phyloP scores from a whole-genome alignment of 2,888 invertebrate genomes.

The Drosophila suboccidentalis region DNA sequence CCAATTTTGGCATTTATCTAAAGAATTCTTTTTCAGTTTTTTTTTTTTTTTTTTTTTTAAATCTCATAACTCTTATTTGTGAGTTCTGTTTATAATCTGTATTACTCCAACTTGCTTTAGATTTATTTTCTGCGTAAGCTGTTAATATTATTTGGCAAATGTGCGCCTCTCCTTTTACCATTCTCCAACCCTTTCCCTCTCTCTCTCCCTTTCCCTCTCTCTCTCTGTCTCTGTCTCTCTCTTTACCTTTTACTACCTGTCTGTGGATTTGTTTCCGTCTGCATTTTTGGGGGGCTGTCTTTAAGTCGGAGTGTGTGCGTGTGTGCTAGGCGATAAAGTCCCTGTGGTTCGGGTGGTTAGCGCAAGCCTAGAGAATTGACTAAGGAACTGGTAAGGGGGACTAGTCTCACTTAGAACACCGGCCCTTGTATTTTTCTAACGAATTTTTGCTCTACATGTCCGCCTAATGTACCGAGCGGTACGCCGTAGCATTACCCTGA shows the following conservation, averaged over 20 bases:
- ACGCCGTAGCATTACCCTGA: too few species aligned
- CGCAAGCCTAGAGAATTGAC: too few species aligned
- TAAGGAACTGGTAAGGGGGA: too few species aligned
- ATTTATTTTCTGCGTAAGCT: constrained; percentile 15
- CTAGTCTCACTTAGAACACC: too few species aligned
- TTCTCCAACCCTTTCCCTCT: neutral
- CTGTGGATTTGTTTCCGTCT: neutral
- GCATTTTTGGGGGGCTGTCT: constrained; percentile 20
- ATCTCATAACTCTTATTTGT: neutral
- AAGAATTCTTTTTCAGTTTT: too few species aligned
- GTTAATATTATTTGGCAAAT: constrained; percentile 41
- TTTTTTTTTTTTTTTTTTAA: neutral
- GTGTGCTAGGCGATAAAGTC: constrained; percentile 47
- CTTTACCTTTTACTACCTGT: neutral
- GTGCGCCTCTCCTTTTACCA: neutral
- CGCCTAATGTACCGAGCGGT: too few species aligned
- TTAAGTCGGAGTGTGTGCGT: constrained; percentile 27
- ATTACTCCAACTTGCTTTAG: neutral
- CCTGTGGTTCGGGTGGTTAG: too few species aligned
- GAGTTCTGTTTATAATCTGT: neutral
- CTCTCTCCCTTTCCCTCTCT: constrained; percentile 5
- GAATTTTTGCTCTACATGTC: too few species aligned
- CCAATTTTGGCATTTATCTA: too few species aligned
- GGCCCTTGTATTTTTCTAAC: too few species aligned
- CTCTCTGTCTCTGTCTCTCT: constrained; percentile 9